Evolutionary conservation across 1,140 invertebrate genomes (phyloP), one percentile per base, ranked within the genome.

Genomic region (Drosophila obscura): DNA sequence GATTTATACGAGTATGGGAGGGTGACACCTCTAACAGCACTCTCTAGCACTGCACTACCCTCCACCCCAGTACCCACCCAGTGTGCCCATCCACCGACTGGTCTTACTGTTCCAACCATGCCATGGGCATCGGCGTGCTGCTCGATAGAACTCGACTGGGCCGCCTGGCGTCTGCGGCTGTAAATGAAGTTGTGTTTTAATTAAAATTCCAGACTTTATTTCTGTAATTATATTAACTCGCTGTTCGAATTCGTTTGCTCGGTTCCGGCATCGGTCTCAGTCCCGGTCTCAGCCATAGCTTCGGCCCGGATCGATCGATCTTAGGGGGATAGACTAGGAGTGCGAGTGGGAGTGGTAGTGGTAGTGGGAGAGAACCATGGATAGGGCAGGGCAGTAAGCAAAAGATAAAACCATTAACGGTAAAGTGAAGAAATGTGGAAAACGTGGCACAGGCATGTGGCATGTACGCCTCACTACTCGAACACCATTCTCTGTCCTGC

Each of bases 171-270:
- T 87, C 82, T 85, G 82, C 75, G 82, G 82, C 82, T 85, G 82
- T 85, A 85, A 87, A 87, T 90, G 84, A 84, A 89, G 84, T 89
- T 90, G 85, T 85, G 78, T 81, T 90, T 90, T 90, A 90, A 90
- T 89, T 90, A 89, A 89, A 89, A 89, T 90, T 89, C 85, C 85
- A 90, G 85, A 89, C 81, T 90, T 90, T 90, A 90, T 90, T 85
- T 90, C 87, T 90, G 81, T 90, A 90, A 90, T 90, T 90, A 90
- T 87, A 90, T 90, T 90, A 90, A 90, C 78, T 90, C 81, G 71
- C 81, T 82, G 72, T 80, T 81, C 80, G 82, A 85, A 85, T 82
- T 76, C 65, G 79, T 39, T 39, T 39, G 11, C 57, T 66, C 52
- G 72, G 53, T 28, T 43, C 39, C 26, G 16, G 46, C 48, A 44